phyloP scores from a whole-genome alignment of 2,888 invertebrate genomes.

The Myopa testacea region DNA sequence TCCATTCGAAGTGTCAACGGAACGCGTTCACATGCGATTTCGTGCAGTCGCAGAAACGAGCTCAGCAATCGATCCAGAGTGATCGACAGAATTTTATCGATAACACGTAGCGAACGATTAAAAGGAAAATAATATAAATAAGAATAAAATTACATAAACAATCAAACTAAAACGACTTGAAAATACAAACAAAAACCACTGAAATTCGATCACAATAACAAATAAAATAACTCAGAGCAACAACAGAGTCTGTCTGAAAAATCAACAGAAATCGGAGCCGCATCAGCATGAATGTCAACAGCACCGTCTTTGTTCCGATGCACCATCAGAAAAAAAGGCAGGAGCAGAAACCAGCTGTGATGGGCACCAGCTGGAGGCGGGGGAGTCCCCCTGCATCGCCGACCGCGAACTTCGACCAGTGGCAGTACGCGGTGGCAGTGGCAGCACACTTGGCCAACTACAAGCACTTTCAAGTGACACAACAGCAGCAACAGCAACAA shows the following conservation, averaged over 20 bases:
- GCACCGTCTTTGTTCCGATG: slow-evolving; percentile 19
- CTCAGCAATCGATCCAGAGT: slow-evolving; percentile 15
- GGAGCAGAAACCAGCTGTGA: slow-evolving; percentile 14
- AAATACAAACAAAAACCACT: neutral
- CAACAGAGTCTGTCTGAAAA: neutral
- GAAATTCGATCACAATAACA: neutral
- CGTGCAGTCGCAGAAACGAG: slow-evolving; percentile 27
- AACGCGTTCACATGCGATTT: slow-evolving; percentile 2
- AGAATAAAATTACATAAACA: neutral
- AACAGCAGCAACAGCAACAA: slow-evolving; percentile 10
- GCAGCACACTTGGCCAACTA: slow-evolving; percentile 1
- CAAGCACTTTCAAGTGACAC: slow-evolving; percentile 9
- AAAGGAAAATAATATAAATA: neutral
- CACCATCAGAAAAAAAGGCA: neutral
- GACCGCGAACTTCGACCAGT: neutral
- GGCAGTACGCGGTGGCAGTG: slow-evolving; percentile 4
- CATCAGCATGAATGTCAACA: slow-evolving; percentile 28
- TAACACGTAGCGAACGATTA: slow-evolving; percentile 29
- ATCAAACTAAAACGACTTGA: neutral
- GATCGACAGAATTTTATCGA: slow-evolving; percentile 29
- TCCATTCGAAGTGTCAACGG: neutral
- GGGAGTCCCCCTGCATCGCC: neutral
- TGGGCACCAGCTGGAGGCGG: neutral
- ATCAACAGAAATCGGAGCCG: no score
- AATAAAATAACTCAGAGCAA: neutral